Evolutionary conservation across 1,140 invertebrate species (phyloP), one percentile per base, ranked within the genome.

Genomic region (Leptonema lineaticorne): DNA sequence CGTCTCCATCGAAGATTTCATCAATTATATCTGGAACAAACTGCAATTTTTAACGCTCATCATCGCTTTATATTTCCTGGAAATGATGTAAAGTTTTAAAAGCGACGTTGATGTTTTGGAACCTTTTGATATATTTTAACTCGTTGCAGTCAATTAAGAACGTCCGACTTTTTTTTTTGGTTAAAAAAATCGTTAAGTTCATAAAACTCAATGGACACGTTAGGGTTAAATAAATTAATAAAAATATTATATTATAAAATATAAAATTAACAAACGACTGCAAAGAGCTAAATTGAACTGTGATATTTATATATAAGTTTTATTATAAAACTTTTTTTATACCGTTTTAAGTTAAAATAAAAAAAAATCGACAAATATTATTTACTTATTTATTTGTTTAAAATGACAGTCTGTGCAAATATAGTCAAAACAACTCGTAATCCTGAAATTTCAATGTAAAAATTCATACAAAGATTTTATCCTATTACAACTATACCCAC

Each of bases 11-110:
- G 28, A 59, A 33, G 11, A 1, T 37, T 16, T 33, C 11, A 6
- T 16, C 11, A 18, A 81, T 72, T 81, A 80, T 71, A 20, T 81
- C 1, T 78, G 77, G 75, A 77, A 78, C 20, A 76, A 76, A 66
- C 59, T 82, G 37, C 76, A 79, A 72, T 72, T 82, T 67, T 63
- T 79, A 16, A 70, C 80, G 50, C 75, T 81, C 18, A 63, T 82
- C 37, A 75, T 79, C 2, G 77, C 78, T 24, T 77, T 82, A 56
- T 82, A 82, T 16, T 16, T 59, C 28, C 28, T 59, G 6, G 57
- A 59, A 20, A 59, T 59, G 57, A 30, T 18, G 16, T 33, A 18
- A 59, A 3, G 18, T 59, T n/a, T n/a, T n/a, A 33, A 2, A 45
- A 14, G 37, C 11, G 16, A 45, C 16, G 16, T n/a, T 5, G 5